Evolutionary conservation across 2,888 invertebrate species (phyloP), one percentile per base, ranked within the genome.

Genomic region (Polylopha cassiicola): DNA sequence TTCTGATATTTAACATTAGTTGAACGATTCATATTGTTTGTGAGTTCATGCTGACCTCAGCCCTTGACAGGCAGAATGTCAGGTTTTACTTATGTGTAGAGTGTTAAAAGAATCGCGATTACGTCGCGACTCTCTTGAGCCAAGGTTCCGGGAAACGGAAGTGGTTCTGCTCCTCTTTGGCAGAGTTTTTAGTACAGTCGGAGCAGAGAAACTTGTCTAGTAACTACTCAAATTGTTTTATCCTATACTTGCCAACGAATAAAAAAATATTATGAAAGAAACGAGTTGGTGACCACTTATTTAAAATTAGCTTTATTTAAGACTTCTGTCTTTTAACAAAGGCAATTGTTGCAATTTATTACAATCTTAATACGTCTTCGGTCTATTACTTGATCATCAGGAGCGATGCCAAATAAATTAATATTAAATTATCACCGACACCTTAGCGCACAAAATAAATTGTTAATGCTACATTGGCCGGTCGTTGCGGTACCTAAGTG

Each of bases 71-170:
- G 13, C 29, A 28, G n/a, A 28, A 39, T 20, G 21, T 8, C 32
- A 10, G 28, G 23, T 10, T 26, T 26, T 33, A 24, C 8, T 11
- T 18, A 21, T 32, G 18, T 27, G 10, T 10, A 3, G 13, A 10
- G 28, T 37, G 23, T 33, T 28, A 24, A 14, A 22, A n/a, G n/a
- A 33, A 23, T 26, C 17, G 27, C 27, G 18, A 39, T 22, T 21
- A 15, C 28, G 13, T 14, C n/a, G n/a, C 28, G 18, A 13, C 34
- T 28, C 34, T 10, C 16, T 4, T 9, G 23, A 33, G 29, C 16
- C 30, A 36, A 36, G 39, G 24, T 29, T 41, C 24, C 41, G 16
- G 41, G 41, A 41, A 41, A 30, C 34, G 41, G 41, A 41, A 36
- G 36, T 13, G 22, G 14, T 34, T 20, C 21, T 13, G 36, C 36